Evolutionary conservation across 2,113 vertebrate species (phyloP).

Genomic region (Crotalus tigris): DNA sequence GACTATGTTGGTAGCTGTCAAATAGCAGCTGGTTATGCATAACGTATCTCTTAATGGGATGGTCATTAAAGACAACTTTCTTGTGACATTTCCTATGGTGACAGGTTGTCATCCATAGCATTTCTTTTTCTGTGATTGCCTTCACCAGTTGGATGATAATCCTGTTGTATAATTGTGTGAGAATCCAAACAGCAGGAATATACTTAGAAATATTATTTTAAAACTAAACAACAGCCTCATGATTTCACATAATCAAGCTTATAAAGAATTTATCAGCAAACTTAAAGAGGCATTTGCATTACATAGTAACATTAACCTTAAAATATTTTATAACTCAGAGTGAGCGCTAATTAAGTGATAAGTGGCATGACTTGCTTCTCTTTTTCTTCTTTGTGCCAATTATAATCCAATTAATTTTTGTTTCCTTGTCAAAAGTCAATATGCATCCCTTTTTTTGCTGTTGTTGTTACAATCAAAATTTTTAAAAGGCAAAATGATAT

Average conservation of each 20-base stretch:
- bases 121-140: conserved; percentile 9
- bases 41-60: neutral
- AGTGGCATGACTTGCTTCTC: conserved; percentile 50
- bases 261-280: conserved; percentile 13
- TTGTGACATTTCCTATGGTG: neutral
- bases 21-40: neutral
- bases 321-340: conserved; percentile 53
- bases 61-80: neutral
- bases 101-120: neutral
- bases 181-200: neutral
- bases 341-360: conserved; percentile 63
- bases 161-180: neutral
- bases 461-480: neutral
- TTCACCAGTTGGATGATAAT: neutral
- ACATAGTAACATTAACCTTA: conserved; percentile 47
- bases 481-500: conserved; percentile 2
- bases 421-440: conserved; percentile 48
- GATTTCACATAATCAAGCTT: neutral
- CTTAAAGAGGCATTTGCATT: conserved; percentile 28
- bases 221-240: neutral
- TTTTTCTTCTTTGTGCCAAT: conserved; percentile 58
- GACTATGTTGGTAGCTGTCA: neutral
- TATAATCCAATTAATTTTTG: conserved; percentile 55
- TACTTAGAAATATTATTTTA: neutral
- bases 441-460: conserved; percentile 10